Evolutionary conservation across 2,888 invertebrate genomes (phyloP).

Genomic region (Protodeltote pygarga): DNA sequence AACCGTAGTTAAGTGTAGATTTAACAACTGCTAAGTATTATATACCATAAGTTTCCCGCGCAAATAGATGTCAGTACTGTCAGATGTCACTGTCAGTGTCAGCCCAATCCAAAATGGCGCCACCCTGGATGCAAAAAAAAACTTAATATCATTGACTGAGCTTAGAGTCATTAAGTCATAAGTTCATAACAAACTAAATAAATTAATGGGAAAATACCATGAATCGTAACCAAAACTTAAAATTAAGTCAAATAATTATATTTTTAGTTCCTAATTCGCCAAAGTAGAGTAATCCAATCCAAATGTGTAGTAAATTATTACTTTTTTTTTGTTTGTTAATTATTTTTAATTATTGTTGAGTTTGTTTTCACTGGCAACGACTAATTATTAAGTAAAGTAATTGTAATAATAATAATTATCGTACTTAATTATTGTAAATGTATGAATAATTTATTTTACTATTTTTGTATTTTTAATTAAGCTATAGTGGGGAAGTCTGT

Average conservation of each 20-base stretch:
- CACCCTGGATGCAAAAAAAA: no score
- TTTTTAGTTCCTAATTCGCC: constrained; percentile 57
- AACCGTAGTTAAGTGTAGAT: no score
- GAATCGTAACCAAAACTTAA: constrained; percentile 9
- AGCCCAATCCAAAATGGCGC: no score
- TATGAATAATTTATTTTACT: constrained; percentile 38
- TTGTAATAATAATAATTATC: constrained; percentile 7
- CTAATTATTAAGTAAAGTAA: constrained; percentile 31
- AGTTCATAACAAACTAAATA: no score
- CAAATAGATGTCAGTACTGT: no score
- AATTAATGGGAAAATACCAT: no score
- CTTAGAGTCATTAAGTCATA: no score
- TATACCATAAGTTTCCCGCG: no score
- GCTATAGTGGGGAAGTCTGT: not conserved
- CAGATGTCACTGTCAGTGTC: no score
- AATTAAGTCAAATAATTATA: constrained; percentile 33
- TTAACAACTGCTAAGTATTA: no score
- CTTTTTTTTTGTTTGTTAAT: constrained; percentile 42
- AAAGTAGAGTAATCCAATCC: constrained; percentile 49
- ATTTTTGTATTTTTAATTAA: constrained; percentile 33
- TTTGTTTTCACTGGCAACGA: constrained; percentile 49
- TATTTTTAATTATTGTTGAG: constrained; percentile 49
- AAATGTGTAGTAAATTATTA: constrained; percentile 45
- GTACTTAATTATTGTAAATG: constrained; percentile 28
- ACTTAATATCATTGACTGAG: no score